Base-by-base conservation (phyloP, 1,140 invertebrate genomes). In the Belonocnema kinseyi region DNA sequence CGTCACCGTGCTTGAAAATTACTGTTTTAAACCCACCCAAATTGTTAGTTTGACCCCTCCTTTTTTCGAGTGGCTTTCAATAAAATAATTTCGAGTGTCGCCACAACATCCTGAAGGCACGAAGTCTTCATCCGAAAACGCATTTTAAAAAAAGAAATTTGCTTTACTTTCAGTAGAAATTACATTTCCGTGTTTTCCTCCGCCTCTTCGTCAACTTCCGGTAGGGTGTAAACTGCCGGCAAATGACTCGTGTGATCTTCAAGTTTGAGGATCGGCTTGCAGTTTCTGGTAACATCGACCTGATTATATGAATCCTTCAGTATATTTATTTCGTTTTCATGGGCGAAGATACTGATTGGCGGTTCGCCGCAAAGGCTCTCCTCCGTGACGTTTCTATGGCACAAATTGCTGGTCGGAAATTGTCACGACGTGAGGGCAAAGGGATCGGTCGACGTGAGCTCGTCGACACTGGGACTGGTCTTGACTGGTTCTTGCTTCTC, bases 341-440 rank as follows among this genome's bases (percentile, higher is more conserved):
- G 91, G 79, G 90, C 82, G 85, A 92, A 92, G 85, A 92, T 88
- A 84, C 92, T 93, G 52, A 92, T 93, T 74, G 94, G 93, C 61
- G 94, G 93, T 82, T 94, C 93, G 86, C 90, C 87, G 84, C 90
- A 92, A 76, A 93, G 89, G 80, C 94, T 91, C 81, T 94, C 94
- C 83, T 94, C 94, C 80, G 94, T 94, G 88, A 93, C 91, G 89
- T 94, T 94, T 82, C 93, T 92, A 85, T 93, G 92, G 88, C 93
- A 93, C 84, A 93, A 89, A 85, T 92, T 93, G 82, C 91, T 90
- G 82, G 92, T 90, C 82, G 94, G 92, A 91, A 94, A 94, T 91
- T 94, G 93, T 95, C 94, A 94, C 92, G 94, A 94, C 40, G 93
- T 91, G 81, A 94, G 85, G 80, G 93, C 93, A 77, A 93, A 93